A percentile compares a stretch with the other conserved stretches of the same genome.
phyloP scores from a whole-genome alignment of 2,797 vertebrate genomes.

The Ficedula albicollis region DNA sequence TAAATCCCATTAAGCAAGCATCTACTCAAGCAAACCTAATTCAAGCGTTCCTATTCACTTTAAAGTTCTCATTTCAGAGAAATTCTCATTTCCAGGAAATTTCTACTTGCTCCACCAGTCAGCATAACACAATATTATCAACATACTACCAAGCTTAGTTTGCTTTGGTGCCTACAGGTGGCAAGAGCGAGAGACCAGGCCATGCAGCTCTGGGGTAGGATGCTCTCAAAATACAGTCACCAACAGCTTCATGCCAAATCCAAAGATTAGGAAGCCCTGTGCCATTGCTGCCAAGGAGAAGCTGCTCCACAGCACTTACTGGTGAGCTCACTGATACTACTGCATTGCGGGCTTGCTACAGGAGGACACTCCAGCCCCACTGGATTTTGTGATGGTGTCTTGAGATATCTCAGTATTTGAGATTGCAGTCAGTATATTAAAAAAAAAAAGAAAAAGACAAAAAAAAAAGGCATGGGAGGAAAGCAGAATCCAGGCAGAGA shows the following conservation, averaged over 20 bases:
- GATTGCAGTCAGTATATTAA: background rate
- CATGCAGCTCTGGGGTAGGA: background rate
- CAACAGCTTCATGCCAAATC: background rate
- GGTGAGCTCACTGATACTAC: accelerated
- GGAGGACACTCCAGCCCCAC: background rate
- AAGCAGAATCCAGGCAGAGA: background rate
- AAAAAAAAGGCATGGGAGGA: background rate
- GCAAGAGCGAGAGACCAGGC: background rate
- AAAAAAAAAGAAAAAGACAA: background rate
- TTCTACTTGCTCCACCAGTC: background rate
- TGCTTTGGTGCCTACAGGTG: background rate
- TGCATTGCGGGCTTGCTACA: background rate
- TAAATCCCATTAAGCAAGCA: background rate
- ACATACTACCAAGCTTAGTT: background rate
- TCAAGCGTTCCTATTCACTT: background rate
- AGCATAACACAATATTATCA: background rate
- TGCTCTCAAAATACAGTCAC: accelerated
- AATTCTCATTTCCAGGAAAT: background rate
- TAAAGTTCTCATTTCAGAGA: background rate
- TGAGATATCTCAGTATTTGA: background rate
- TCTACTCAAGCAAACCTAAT: background rate
- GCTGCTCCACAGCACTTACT: background rate
- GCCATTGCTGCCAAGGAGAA: accelerated
- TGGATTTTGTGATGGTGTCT: background rate
- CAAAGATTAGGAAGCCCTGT: background rate